Conservation (phyloP, 2,797 vertebrate genomes). For the Enteromius thamalakanensis region DNA sequence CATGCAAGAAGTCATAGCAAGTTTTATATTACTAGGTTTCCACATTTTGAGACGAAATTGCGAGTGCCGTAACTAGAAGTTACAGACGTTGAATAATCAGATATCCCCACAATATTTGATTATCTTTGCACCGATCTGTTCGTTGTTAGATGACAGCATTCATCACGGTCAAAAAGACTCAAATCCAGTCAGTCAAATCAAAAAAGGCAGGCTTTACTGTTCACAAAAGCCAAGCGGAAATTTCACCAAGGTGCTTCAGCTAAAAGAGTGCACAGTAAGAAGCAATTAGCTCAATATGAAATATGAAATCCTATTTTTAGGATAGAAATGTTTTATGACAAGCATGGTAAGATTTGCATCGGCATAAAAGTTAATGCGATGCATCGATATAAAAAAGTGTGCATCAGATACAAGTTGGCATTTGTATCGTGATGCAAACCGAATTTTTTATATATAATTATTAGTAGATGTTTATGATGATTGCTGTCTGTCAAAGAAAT, state of each 20-base stretch:
- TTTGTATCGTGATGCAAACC: too few relatives aligned
- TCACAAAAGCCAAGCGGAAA: not conserved
- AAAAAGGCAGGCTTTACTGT: not conserved
- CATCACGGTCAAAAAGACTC: not conserved
- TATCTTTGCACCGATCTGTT: not conserved
- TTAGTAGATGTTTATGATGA: not conserved
- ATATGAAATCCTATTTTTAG: not conserved
- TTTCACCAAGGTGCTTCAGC: not conserved
- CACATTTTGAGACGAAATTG: not conserved
- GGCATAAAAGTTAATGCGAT: not conserved
- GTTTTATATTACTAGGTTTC: constrained; percentile 1
- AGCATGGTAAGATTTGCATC: too few relatives aligned
- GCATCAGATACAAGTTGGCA: too few relatives aligned
- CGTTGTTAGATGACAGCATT: not conserved
- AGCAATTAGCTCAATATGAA: not conserved
- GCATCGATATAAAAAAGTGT: not conserved
- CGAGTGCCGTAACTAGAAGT: not conserved
- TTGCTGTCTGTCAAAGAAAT: not conserved
- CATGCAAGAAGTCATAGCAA: not conserved
- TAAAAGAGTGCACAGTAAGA: not conserved
- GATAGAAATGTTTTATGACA: not conserved
- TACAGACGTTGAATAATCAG: not conserved
- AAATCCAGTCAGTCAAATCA: not conserved
- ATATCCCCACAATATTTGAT: not conserved
- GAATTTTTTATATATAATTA: not conserved